phyloP scores from a whole-genome alignment of 1,140 invertebrate species.

The Bombus sylvicola region DNA sequence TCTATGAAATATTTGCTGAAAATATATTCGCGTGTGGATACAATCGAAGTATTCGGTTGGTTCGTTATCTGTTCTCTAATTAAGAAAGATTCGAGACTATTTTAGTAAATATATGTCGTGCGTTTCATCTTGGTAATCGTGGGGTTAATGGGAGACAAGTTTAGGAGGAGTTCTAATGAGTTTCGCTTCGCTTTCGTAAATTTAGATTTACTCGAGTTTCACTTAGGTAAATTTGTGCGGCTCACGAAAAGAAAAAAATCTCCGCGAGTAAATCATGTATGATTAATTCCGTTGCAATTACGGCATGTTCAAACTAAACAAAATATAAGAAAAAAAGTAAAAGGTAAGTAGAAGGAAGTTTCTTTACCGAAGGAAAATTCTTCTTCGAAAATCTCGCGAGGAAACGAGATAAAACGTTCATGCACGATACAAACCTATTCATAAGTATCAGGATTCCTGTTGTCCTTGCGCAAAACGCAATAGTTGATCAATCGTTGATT shows the following conservation, averaged over 20 bases:
- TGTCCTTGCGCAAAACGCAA: no score
- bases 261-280: background rate
- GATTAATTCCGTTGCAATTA: constrained; percentile 10
- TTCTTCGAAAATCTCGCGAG: background rate
- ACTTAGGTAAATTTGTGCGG: background rate
- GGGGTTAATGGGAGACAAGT: background rate
- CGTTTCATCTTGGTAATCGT: background rate
- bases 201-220: constrained; percentile 4
- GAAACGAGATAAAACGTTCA: background rate
- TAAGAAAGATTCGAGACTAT: background rate
- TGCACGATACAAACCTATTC: no score
- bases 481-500: no score
- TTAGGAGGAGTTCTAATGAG: background rate
- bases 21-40: no score
- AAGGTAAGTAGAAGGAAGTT: background rate
- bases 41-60: no score
- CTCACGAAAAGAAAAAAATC: background rate
- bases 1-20: no score
- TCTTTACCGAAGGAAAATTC: background rate
- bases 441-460: no score
- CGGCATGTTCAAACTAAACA: background rate
- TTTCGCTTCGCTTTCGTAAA: background rate
- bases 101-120: background rate
- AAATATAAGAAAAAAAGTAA: background rate
- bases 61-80: background rate